Evolutionary conservation across 2,888 invertebrate species (phyloP).

Genomic region (Zhuqinia jingwanae): DNA sequence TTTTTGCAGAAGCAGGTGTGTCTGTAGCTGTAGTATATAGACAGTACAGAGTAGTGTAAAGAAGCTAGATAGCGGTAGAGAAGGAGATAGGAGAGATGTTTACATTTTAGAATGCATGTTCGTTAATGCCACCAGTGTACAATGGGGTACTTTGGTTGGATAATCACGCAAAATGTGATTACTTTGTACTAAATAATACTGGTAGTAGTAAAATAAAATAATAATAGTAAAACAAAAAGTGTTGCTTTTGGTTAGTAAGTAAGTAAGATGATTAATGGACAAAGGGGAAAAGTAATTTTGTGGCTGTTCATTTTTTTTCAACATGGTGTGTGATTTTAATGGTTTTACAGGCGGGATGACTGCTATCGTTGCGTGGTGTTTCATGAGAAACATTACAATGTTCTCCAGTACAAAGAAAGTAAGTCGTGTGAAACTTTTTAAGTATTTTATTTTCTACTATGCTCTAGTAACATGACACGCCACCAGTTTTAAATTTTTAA

Average conservation of each 20-base stretch:
- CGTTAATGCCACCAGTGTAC: background rate
- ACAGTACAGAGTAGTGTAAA: background rate
- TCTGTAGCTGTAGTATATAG: no score
- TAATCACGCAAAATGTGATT: conserved; percentile 46
- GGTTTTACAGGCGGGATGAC: conserved; percentile 84
- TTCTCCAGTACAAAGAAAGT: conserved; percentile 98
- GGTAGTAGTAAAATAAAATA: conserved; percentile 18
- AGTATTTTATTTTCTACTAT: background rate
- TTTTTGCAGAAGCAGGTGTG: background rate
- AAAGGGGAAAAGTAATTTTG: conserved; percentile 59
- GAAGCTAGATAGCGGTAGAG: background rate
- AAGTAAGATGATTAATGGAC: conserved; percentile 58
- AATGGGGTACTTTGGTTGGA: conserved; percentile 30
- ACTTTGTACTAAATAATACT: background rate
- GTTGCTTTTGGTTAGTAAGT: background rate
- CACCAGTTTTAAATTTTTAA: background rate
- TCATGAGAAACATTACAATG: conserved; percentile 96
- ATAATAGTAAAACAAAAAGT: conserved; percentile 33
- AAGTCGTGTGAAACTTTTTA: conserved; percentile 82
- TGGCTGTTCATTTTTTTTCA: conserved; percentile 38
- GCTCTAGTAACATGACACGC: background rate
- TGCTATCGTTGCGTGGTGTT: conserved; percentile 97
- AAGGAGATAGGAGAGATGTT: background rate
- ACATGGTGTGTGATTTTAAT: conserved; percentile 53
- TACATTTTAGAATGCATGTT: background rate